Percentiles rank a stretch among this genome's conserved stretches.
phyloP scores from a whole-genome alignment of 1,140 invertebrate species.

The Pomacea maculata region DNA sequence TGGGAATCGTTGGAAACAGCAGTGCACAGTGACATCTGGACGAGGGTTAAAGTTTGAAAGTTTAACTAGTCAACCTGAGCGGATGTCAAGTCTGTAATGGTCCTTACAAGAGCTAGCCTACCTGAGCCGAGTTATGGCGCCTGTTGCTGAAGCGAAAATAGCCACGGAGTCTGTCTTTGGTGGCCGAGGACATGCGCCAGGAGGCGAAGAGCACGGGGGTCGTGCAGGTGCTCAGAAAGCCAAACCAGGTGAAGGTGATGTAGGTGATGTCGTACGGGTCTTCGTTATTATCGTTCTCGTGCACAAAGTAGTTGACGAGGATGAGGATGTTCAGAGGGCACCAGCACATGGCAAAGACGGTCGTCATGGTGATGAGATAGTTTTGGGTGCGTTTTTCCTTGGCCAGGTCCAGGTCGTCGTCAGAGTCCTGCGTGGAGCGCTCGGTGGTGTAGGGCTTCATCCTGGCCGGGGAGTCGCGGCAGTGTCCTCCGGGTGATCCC shows the following conservation, averaged over 20 bases:
- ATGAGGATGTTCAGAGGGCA: conserved; percentile 76
- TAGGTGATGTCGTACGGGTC: conserved; percentile 77
- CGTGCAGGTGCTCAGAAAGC: conserved; percentile 75
- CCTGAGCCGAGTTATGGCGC: conserved; percentile 34
- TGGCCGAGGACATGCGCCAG: conserved; percentile 74
- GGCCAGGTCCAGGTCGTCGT: conserved; percentile 72
- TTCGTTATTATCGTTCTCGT: conserved; percentile 77
- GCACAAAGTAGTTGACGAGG: conserved; percentile 73
- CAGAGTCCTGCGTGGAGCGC: conserved; percentile 63
- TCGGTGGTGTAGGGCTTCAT: conserved; percentile 27
- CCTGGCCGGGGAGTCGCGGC: conserved; percentile 13
- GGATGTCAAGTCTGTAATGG: not conserved
- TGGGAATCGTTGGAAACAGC: not conserved
- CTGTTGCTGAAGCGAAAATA: conserved; percentile 71
- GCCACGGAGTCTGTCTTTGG: conserved; percentile 73
- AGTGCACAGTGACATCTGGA: not conserved
- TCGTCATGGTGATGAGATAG: conserved; percentile 75
- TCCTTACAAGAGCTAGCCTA: not conserved
- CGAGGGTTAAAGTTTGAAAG: too few relatives aligned
- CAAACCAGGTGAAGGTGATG: conserved; percentile 76
- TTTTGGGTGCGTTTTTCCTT: conserved; percentile 76
- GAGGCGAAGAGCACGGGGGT: conserved; percentile 74
- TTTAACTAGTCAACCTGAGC: too few relatives aligned
- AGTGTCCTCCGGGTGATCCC: conserved; percentile 11
- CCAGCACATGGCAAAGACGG: conserved; percentile 73